Base-by-base conservation (phyloP, 2,113 vertebrate species). In the Lophura nycthemera region DNA sequence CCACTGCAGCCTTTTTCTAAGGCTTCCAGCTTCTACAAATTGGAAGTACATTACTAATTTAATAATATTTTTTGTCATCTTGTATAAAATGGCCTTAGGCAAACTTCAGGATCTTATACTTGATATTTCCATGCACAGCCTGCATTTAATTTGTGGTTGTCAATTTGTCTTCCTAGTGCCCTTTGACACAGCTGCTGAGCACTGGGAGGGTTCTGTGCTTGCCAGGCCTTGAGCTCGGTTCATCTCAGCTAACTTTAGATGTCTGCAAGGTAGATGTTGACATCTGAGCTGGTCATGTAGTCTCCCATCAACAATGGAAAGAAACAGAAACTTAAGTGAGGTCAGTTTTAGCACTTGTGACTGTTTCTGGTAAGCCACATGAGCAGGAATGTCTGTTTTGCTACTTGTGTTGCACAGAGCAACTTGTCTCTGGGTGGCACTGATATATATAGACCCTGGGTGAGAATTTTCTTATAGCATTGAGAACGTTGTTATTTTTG, bases 241-340 rank as follows among this genome's bases (percentile, higher is more conserved):
- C 72, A 48, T 86, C 82, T 79, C 2, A 0, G 82, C 88, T 95
- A 91, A 92, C 94, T 96, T 96, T 92, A 95, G 85, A 85, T 73
- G 60, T 83, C 88, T 91, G 1, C 60, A 80, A 88, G 56, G 94
- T 92, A 89, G 75, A 85, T 66, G 92, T n/a, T 76, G 89, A 76
- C 93, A 95, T 92, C 88, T 86, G 90, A 92, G 86, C 86, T 82
- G 52, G 83, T 64, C 80, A 14, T 64, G 86, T 83, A 83, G 65
- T 92, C 90, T 93, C 65, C 83, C 88, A 81, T 83, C 93, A 86
- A 43, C 93, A 88, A 76, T 64, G 83, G 93, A 74, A 83, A 96
- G 85, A 54, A 88, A 42, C 69, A 75, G 93, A 40, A 88, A 32
- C 83, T 71, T 4, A 75, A 71, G 92, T 43, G 86, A 88, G 90